Evolutionary conservation across 2,888 invertebrate genomes (phyloP).

Genomic region (Aphodius sticticus): DNA sequence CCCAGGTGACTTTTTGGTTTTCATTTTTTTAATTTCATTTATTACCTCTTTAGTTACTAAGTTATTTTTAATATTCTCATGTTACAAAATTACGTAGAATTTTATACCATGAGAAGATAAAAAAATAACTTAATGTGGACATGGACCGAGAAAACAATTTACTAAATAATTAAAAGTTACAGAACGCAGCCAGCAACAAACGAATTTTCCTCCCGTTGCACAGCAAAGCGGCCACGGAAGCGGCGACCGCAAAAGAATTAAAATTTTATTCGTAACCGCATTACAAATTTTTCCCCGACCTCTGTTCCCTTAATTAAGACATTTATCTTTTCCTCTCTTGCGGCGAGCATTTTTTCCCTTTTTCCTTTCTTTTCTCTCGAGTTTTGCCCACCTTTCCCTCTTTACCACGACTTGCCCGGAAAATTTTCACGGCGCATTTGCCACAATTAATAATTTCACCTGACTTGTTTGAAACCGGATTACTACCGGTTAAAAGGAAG

Average conservation of each 20-base stretch:
- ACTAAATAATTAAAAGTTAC: not conserved
- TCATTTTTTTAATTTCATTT: no score
- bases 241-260: conserved; percentile 30
- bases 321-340: conserved; percentile 33
- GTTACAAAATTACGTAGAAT: no score
- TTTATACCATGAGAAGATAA: no score
- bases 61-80: no score
- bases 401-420: not conserved
- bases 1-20: no score
- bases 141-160: not conserved
- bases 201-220: not conserved
- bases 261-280: conserved; percentile 33
- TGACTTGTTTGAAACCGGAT: not conserved
- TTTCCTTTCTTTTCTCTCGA: not conserved
- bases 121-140: no score
- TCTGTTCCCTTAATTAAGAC: conserved; percentile 36
- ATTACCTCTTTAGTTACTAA: no score
- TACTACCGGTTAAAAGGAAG: not conserved
- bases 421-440: not conserved
- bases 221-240: conserved; percentile 16
- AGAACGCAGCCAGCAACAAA: not conserved
- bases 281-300: conserved; percentile 29
- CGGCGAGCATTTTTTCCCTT: conserved; percentile 11
- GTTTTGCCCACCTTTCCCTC: not conserved
- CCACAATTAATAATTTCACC: not conserved